Conservation (phyloP, 2,113 vertebrate genomes). For the Theristicus caerulescens region DNA sequence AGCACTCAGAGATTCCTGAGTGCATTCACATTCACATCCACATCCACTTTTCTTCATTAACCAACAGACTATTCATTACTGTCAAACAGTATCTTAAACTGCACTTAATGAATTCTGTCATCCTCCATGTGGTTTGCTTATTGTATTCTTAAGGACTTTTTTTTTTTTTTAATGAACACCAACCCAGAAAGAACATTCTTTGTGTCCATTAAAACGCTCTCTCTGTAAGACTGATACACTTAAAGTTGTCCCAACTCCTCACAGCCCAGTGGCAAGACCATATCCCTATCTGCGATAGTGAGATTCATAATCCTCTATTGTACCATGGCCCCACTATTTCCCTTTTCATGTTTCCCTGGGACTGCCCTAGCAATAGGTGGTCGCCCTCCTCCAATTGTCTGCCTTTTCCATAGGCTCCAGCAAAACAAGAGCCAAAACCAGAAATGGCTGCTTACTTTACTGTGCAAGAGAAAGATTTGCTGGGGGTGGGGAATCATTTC, state of each 20-base stretch:
- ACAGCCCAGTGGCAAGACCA: neutral
- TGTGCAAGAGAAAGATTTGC: neutral
- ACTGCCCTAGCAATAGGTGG: neutral
- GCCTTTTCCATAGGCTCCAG: neutral
- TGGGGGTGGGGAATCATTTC: neutral
- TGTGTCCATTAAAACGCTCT: neutral
- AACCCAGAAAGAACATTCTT: neutral
- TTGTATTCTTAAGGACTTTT: neutral
- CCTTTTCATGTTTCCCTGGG: neutral
- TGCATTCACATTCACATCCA: neutral
- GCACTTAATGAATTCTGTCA: neutral
- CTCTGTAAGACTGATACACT: neutral
- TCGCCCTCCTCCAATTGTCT: neutral
- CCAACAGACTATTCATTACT: neutral
- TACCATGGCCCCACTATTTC: neutral
- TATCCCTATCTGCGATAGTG: neutral
- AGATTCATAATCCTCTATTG: neutral
- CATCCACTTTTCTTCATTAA: neutral
- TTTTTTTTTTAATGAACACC: neutral
- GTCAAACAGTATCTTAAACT: neutral
- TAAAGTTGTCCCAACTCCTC: neutral
- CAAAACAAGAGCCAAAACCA: neutral
- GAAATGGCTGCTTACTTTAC: neutral
- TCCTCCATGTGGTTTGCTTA: neutral
- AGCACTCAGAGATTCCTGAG: neutral